phyloP scores from a whole-genome alignment of 2,113 vertebrate species.

The Lethenteron reissneri region DNA sequence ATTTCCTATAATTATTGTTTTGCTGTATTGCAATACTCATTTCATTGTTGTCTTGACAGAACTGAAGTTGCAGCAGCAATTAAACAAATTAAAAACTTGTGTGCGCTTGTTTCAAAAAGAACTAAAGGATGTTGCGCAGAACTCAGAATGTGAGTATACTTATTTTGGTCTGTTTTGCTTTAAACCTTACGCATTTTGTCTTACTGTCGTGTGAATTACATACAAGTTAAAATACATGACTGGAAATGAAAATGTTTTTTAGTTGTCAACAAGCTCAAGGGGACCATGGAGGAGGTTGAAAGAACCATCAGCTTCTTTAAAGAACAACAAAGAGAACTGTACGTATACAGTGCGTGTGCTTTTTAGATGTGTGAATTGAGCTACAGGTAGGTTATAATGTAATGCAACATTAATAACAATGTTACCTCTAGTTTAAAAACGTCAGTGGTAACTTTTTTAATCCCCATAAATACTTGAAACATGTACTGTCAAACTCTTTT shows the following conservation, averaged over 20 bases:
- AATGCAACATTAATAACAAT: not conserved
- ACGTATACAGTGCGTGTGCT: constrained; percentile 9
- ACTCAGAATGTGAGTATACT: constrained; percentile 37
- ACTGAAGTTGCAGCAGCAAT: constrained; percentile 34
- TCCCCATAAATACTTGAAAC: too few relatives aligned
- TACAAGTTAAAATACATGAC: not conserved
- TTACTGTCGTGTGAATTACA: not conserved
- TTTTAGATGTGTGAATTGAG: too few relatives aligned
- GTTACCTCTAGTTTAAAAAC: not conserved
- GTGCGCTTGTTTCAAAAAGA: constrained; percentile 48
- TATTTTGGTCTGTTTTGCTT: constrained; percentile 9
- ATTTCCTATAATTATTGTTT: too few relatives aligned
- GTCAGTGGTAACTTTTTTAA: not conserved
- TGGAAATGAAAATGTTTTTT: constrained; percentile 7
- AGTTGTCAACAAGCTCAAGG: constrained; percentile 59
- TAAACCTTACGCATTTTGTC: not conserved
- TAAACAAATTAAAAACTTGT: constrained; percentile 39
- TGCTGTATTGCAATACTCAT: too few relatives aligned
- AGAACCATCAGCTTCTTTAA: constrained; percentile 45
- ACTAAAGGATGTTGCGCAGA: constrained; percentile 42
- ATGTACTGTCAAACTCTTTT: too few relatives aligned
- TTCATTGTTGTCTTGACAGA: constrained; percentile 22
- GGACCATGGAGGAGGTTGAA: constrained; percentile 66
- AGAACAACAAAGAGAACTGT: constrained; percentile 47
- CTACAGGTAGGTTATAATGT: constrained; percentile 11